Conservation (phyloP, 2,888 invertebrate species). For the Epinotia demarniana region DNA sequence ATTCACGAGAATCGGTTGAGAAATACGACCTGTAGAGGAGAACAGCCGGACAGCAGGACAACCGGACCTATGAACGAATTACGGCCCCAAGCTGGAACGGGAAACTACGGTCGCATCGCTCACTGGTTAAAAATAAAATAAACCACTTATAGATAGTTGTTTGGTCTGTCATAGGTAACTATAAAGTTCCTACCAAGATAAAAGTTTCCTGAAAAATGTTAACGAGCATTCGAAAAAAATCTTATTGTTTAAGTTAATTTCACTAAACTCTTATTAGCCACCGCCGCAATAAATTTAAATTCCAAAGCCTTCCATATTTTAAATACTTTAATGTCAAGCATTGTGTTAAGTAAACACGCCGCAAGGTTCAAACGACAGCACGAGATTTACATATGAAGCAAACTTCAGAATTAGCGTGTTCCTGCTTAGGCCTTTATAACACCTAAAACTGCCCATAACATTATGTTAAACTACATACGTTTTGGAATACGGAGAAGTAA, state of each 20-base stretch:
- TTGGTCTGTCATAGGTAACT: too few relatives aligned
- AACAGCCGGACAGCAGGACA: too few relatives aligned
- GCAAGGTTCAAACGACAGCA: slow-evolving; percentile 28
- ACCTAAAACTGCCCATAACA: slow-evolving; percentile 28
- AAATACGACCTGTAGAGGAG: too few relatives aligned
- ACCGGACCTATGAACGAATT: too few relatives aligned
- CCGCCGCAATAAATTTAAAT: slow-evolving; percentile 3
- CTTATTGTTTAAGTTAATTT: not conserved
- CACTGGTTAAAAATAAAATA: too few relatives aligned
- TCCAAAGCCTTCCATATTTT: slow-evolving; percentile 12
- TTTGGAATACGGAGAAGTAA: not conserved
- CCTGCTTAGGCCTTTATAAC: slow-evolving; percentile 22
- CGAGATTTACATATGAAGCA: slow-evolving; percentile 36
- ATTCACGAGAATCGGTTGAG: too few relatives aligned
- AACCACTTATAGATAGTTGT: too few relatives aligned
- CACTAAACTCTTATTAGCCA: not conserved
- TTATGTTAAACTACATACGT: slow-evolving; percentile 32
- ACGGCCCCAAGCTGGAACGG: too few relatives aligned
- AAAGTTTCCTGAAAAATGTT: too few relatives aligned
- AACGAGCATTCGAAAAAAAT: too few relatives aligned
- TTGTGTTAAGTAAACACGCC: slow-evolving; percentile 27
- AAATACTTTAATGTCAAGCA: slow-evolving; percentile 2
- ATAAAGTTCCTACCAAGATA: too few relatives aligned
- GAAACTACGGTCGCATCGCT: too few relatives aligned
- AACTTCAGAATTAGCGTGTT: slow-evolving; percentile 22